Base-by-base conservation (phyloP, 2,888 invertebrate species). In the Griposia aprilina region DNA sequence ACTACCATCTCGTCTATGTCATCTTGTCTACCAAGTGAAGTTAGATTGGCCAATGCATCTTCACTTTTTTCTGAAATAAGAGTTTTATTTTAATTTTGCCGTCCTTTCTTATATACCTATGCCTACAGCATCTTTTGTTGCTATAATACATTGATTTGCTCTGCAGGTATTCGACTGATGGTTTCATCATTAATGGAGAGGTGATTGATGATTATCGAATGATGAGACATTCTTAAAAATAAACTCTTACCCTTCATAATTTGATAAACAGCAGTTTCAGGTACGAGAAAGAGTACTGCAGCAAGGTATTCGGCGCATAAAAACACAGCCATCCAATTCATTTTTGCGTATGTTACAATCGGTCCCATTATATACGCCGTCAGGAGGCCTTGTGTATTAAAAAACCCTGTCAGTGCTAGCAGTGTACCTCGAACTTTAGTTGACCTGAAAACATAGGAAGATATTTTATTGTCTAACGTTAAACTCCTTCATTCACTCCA, bases 181-280 rank as follows among this genome's bases (percentile, higher is more conserved):
- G 41, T 6, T 41, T 41, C 41, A 36, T 36, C 23, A 15, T n/a
- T 17, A 65, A 10, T n/a, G 26, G 26, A 26, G 26, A n/a, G 5
- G 57, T n/a, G n/a, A 23, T 55, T 55, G 23, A 57, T 57, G 23
- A 63, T 23, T 41, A 23, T 13, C 7, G 23, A 15, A 23, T 41
- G 15, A 41, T 41, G 8, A 63, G 23, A 23, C 1, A 63, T 15
- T 63, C 23, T 63, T 41, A 1, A 23, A 4, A 17, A n/a, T 17
- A 41, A 45, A 65, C n/a, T 65, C 57, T 70, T 83, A 93, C 94
- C 92, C 86, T 89, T 90, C 75, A 93, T 80, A n/a, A 92, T 66
- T 48, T 90, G 84, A 85, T 88, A 93, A 8, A 93, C 80, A 2
- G 94, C 94, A 45, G 92, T 88, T 76, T 94, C 94, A 0, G 94